Conservation (phyloP, 2,113 vertebrate genomes). For the Antechinus stuartii region DNA sequence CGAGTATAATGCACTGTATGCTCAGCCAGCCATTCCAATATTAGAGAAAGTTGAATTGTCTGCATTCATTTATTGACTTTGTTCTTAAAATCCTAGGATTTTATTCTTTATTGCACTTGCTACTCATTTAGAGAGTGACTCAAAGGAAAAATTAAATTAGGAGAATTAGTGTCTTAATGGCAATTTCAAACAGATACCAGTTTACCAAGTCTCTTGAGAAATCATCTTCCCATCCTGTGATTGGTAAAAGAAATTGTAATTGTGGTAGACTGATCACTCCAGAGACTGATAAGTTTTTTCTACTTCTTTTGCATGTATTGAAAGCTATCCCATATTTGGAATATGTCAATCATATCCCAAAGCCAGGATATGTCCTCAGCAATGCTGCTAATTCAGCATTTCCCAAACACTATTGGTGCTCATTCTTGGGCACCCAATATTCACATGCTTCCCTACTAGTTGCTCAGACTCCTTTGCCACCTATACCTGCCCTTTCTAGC, state of each 20-base stretch:
- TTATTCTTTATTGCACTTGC: slow-evolving; percentile 1
- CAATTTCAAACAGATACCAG: slow-evolving; percentile 15
- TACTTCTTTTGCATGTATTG: background rate
- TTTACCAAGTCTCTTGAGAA: background rate
- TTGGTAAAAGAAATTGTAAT: background rate
- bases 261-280: background rate
- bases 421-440: background rate
- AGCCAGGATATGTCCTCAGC: background rate
- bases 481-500: background rate
- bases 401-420: background rate
- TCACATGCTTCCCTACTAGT: background rate
- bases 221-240: background rate
- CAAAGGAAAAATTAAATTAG: slow-evolving; percentile 51
- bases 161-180: slow-evolving; percentile 3
- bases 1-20: background rate
- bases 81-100: slow-evolving; percentile 7
- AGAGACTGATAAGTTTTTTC: background rate
- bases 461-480: background rate
- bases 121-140: slow-evolving; percentile 10
- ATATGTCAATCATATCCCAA: background rate
- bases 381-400: background rate
- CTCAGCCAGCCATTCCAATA: rapidly evolving
- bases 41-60: background rate
- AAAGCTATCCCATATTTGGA: background rate
- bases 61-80: background rate